phyloP scores from a whole-genome alignment of 2,888 invertebrate species.

The Diarsia brunnea region DNA sequence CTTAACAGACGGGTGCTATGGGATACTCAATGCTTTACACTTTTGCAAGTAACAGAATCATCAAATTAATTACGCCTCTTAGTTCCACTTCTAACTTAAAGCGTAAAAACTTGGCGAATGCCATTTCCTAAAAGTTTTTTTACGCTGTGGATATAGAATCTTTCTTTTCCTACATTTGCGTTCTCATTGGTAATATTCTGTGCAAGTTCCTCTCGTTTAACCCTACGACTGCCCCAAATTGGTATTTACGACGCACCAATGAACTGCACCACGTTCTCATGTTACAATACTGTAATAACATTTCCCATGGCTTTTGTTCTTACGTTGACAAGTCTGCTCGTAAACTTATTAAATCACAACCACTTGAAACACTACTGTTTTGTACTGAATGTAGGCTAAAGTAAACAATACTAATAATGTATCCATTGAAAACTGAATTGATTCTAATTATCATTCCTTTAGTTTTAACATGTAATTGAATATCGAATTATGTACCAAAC shows the following conservation, averaged over 20 bases:
- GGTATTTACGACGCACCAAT: slow-evolving; percentile 78
- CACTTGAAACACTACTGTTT: slow-evolving; percentile 56
- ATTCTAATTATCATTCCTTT: slow-evolving; percentile 7
- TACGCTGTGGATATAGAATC: slow-evolving; percentile 6
- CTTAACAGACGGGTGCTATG: slow-evolving; percentile 5
- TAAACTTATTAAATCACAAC: slow-evolving; percentile 76
- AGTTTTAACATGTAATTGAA: slow-evolving; percentile 1
- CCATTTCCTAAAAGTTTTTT: slow-evolving; percentile 37
- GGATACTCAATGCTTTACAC: slow-evolving; percentile 19
- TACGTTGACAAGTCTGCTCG: slow-evolving; percentile 76
- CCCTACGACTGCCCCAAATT: slow-evolving; percentile 72
- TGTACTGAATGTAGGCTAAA: slow-evolving; percentile 36
- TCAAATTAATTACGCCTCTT: slow-evolving; percentile 57
- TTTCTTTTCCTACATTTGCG: not conserved
- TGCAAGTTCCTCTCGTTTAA: slow-evolving; percentile 45
- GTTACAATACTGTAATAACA: slow-evolving; percentile 73
- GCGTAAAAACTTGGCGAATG: slow-evolving; percentile 49
- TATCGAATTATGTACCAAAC: slow-evolving; percentile 13
- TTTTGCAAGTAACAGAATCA: slow-evolving; percentile 47
- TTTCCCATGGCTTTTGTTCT: slow-evolving; percentile 76
- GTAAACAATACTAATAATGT: slow-evolving; percentile 43
- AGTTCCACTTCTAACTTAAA: slow-evolving; percentile 51
- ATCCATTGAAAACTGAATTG: slow-evolving; percentile 8
- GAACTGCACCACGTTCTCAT: slow-evolving; percentile 71
- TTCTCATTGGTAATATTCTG: slow-evolving; percentile 10